phyloP scores from a whole-genome alignment of 1,140 invertebrate species.

The Dendrolimus kikuchii region DNA sequence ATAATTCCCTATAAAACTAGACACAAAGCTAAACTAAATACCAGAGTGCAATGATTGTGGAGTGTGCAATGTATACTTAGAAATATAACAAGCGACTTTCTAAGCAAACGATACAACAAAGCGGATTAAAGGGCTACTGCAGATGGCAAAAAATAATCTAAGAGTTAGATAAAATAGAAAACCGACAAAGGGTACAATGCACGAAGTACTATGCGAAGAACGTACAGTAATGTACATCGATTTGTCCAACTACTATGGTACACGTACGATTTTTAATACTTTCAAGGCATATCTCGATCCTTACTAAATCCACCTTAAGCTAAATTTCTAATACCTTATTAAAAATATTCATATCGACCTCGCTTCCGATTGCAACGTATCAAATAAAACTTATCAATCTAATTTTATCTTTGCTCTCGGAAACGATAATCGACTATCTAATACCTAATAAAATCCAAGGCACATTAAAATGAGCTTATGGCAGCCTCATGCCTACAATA shows the following conservation, averaged over 20 bases:
- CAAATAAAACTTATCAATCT: too few species aligned
- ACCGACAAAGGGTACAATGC: constrained; percentile 57
- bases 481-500: constrained; percentile 39
- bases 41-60: constrained; percentile 18
- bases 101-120: constrained; percentile 5
- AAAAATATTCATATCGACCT: too few species aligned
- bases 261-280: constrained; percentile 66
- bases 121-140: constrained; percentile 10
- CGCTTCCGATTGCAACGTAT: too few species aligned
- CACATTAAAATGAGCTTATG: constrained; percentile 52
- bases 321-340: constrained; percentile 23
- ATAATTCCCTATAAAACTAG: constrained; percentile 15
- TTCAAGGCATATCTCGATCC: constrained; percentile 57
- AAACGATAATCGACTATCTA: not conserved
- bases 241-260: constrained; percentile 55
- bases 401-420: too few species aligned
- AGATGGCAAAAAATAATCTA: constrained; percentile 19
- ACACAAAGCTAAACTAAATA: constrained; percentile 20
- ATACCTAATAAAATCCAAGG: constrained; percentile 26
- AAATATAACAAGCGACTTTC: constrained; percentile 20
- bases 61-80: constrained; percentile 8
- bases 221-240: constrained; percentile 67
- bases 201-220: constrained; percentile 62
- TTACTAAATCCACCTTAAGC: constrained; percentile 44
- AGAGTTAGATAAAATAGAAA: constrained; percentile 22